A percentile compares a stretch with the other conserved stretches of the same genome.
These are phyloP conservation scores for Trachelipus rathkii DNA, from an alignment of 1,140 invertebrate genomes.

Conservation along the genomic window DNA sequence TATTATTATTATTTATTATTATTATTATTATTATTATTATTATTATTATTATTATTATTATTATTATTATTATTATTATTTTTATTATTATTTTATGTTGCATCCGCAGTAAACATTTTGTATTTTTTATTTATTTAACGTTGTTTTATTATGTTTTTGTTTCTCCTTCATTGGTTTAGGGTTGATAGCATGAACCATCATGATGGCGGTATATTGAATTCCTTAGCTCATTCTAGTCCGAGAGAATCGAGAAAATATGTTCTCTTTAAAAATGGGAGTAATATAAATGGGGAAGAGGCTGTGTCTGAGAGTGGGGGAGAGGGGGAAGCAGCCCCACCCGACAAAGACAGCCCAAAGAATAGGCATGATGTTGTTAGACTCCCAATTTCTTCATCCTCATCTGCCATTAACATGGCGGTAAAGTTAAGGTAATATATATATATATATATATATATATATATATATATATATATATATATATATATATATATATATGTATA, in stretches of 20 bases:
- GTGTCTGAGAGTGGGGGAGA: not conserved
- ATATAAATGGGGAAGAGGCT: not conserved
- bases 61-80: not conserved
- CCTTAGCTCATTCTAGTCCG: not conserved
- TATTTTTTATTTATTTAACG: not conserved
- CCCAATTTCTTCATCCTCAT: not conserved
- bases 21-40: not conserved
- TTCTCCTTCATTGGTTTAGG: not conserved
- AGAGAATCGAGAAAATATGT: not conserved
- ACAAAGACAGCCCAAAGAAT: not conserved
- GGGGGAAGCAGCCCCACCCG: not conserved
- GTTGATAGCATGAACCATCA: constrained; percentile 6
- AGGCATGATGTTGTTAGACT: not conserved
- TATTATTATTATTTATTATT: not conserved
- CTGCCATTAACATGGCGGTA: not conserved
- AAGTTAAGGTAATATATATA: constrained; percentile 9
- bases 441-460: constrained; percentile 18
- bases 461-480: not conserved
- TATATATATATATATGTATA: not conserved
- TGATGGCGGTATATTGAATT: not conserved
- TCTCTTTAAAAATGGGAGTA: not conserved
- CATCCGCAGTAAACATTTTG: too few relatives aligned
- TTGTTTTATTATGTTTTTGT: not conserved
- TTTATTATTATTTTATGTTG: not conserved
- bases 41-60: not conserved